Percentiles rank a stretch among this genome's conserved stretches.
These are phyloP conservation scores for Solen grandis DNA, from an alignment of 1,140 invertebrate species.

Conservation along the genomic window DNA sequence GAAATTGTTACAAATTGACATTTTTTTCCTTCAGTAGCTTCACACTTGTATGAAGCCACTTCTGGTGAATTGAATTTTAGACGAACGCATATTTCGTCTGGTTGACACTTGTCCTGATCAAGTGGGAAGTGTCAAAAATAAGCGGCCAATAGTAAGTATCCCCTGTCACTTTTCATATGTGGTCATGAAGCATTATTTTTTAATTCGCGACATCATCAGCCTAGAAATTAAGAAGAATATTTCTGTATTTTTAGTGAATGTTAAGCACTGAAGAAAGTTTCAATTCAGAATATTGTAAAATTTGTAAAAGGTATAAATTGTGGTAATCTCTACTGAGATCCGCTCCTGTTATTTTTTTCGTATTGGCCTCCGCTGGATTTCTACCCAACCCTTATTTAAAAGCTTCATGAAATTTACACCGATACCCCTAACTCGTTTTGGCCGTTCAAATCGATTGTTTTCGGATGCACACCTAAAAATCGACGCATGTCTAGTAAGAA, in stretches of 20 bases:
- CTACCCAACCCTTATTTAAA: too few relatives aligned
- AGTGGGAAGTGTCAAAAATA: conserved; percentile 17
- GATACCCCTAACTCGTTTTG: too few relatives aligned
- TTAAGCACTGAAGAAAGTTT: neutral
- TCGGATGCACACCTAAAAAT: too few relatives aligned
- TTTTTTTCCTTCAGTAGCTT: neutral
- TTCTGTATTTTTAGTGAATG: neutral
- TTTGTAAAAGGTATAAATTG: too few relatives aligned
- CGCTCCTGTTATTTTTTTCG: too few relatives aligned
- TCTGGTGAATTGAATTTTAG: too few relatives aligned
- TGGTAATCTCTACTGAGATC: too few relatives aligned
- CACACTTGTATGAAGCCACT: neutral
- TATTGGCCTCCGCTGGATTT: too few relatives aligned
- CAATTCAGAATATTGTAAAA: neutral
- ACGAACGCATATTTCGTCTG: conserved; percentile 17
- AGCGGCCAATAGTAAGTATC: neutral
- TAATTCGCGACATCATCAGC: neutral
- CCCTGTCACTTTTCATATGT: neutral
- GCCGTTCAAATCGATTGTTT: too few relatives aligned
- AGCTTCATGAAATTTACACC: too few relatives aligned
- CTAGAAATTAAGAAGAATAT: neutral
- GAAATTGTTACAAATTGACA: neutral
- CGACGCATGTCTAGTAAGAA: too few relatives aligned
- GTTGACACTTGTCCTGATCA: conserved; percentile 27
- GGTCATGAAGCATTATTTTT: neutral